A percentile compares a stretch with the other conserved stretches of the same genome.
Evolutionary conservation across 1,140 invertebrate genomes (phyloP).

Genomic region (Copidosoma floridanum): DNA sequence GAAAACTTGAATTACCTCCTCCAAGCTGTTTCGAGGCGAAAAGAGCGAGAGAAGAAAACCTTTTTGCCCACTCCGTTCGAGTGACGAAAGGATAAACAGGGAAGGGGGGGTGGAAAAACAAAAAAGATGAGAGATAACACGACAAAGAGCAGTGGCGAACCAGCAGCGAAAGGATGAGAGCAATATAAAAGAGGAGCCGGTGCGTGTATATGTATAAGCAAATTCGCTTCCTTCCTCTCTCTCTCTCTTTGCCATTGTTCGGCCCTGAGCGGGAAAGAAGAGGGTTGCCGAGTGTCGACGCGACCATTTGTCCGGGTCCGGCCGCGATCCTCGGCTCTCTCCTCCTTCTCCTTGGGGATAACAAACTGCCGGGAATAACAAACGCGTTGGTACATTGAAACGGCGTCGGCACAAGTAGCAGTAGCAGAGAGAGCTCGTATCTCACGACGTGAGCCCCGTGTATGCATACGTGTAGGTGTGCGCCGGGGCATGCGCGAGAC

Average conservation of each 20-base stretch:
- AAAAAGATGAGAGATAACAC: too few species aligned
- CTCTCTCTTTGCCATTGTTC: constrained; percentile 2
- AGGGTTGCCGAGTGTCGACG: not conserved
- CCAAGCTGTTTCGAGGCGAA: too few species aligned
- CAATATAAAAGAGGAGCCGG: not conserved
- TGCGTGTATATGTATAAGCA: not conserved
- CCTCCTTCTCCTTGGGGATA: constrained; percentile 33
- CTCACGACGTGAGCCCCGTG: constrained; percentile 39
- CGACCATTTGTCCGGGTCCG: constrained; percentile 18
- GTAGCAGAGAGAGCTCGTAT: constrained; percentile 49
- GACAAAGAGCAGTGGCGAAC: not conserved
- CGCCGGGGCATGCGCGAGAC: constrained; percentile 36
- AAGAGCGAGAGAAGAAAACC: too few species aligned
- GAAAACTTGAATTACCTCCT: too few species aligned
- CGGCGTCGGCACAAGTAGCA: constrained; percentile 35
- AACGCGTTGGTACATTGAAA: constrained; percentile 56
- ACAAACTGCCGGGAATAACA: constrained; percentile 48
- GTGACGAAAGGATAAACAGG: too few species aligned
- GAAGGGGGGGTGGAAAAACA: too few species aligned
- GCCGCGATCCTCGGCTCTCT: not conserved
- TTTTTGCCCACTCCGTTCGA: too few species aligned
- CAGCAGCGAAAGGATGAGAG: not conserved
- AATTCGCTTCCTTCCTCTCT: not conserved
- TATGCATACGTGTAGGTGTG: constrained; percentile 4
- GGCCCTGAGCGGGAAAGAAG: constrained; percentile 2